phyloP scores from a whole-genome alignment of 2,797 vertebrate genomes.

The Chelmon rostratus region DNA sequence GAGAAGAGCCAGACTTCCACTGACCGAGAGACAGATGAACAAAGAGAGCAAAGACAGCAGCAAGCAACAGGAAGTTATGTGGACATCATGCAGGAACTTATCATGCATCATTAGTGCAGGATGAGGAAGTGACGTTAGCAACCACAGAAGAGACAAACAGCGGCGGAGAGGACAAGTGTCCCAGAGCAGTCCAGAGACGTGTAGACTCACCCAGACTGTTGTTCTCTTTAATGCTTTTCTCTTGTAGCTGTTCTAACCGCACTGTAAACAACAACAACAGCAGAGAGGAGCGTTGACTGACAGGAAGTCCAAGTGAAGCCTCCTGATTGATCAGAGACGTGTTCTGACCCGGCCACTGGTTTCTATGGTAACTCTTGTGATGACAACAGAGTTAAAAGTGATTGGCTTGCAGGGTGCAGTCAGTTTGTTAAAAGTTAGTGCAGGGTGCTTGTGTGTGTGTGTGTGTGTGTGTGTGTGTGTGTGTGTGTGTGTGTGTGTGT shows the following conservation, averaged over 20 bases:
- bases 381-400: slow-evolving; percentile 5
- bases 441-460: slow-evolving; percentile 24
- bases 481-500: slow-evolving; percentile 3
- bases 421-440: slow-evolving; percentile 25
- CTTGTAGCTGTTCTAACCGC: slow-evolving; percentile 98
- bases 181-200: slow-evolving; percentile 30
- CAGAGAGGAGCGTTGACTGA: slow-evolving; percentile 57
- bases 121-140: slow-evolving; percentile 47
- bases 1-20: slow-evolving; percentile 39
- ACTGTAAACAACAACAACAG: slow-evolving; percentile 92
- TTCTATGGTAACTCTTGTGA: slow-evolving; percentile 6
- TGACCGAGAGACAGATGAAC: slow-evolving; percentile 37
- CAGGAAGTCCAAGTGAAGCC: slow-evolving; percentile 16
- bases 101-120: slow-evolving; percentile 68
- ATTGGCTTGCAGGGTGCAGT: slow-evolving; percentile 14
- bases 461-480: slow-evolving; percentile 25
- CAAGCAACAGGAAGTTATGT: slow-evolving; percentile 30
- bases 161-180: slow-evolving; percentile 26
- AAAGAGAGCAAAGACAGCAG: slow-evolving; percentile 14
- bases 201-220: slow-evolving; percentile 96
- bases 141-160: slow-evolving; percentile 26
- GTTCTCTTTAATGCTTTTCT: slow-evolving; percentile 99
- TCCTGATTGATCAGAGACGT: slow-evolving; percentile 8
- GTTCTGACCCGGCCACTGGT: neutral
- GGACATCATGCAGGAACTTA: slow-evolving; percentile 65